Conservation (phyloP, 2,113 vertebrate genomes). For the Mobula hypostoma region DNA sequence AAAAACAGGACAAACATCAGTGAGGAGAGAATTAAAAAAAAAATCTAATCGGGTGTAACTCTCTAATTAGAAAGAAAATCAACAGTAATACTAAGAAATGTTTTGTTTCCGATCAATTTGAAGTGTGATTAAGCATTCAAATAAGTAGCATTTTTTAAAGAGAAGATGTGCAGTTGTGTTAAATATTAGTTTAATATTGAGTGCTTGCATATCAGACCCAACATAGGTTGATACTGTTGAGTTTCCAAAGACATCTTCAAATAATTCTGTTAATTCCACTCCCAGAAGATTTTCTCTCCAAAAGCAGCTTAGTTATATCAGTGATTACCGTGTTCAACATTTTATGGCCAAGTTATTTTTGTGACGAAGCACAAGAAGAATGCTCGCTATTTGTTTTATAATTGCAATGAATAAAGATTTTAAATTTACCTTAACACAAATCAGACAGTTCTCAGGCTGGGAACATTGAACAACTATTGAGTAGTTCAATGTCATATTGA, state of each 20-base stretch:
- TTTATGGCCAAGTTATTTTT: background rate
- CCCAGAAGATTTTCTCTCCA: background rate
- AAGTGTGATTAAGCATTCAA: background rate
- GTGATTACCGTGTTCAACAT: background rate
- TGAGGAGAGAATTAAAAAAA: too few species aligned
- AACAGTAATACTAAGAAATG: background rate
- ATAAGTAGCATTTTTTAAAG: background rate
- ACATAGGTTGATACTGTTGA: background rate
- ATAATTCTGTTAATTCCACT: background rate
- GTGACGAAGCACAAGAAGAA: background rate
- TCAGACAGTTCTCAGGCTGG: too few species aligned
- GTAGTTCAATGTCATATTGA: too few species aligned
- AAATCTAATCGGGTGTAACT: background rate
- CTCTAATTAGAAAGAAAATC: background rate
- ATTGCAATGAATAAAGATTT: background rate
- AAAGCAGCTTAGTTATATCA: background rate
- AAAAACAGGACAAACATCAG: conserved; percentile 16
- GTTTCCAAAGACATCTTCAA: background rate
- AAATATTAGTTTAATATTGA: background rate
- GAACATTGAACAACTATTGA: too few species aligned
- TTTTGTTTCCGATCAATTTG: background rate
- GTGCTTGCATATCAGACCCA: background rate
- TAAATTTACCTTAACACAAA: background rate
- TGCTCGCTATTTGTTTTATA: background rate
- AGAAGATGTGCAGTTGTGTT: background rate